Evolutionary conservation across 2,888 invertebrate species (phyloP), one percentile per base, ranked within the genome.

Genomic region (Melitaea athalia): DNA sequence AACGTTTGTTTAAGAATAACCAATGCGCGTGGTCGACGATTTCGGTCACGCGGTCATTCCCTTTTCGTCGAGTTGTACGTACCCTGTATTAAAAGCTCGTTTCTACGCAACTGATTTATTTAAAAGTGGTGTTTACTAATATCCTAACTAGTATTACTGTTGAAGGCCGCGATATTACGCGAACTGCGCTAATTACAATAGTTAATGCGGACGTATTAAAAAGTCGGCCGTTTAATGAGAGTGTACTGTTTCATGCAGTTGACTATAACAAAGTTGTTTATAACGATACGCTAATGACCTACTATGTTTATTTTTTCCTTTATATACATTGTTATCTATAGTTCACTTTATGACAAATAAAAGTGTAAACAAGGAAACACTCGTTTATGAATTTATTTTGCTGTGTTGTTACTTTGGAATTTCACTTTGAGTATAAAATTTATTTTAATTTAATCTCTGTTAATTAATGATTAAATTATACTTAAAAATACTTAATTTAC

Each of bases 151-250:
- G 12, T 60, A 38, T 75, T 76, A 55, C 64, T 67, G 67, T 63
- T 76, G 85, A 85, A 89, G 88, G 89, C 71, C 85, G 77, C 76
- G 76, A 76, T 78, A 81, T 83, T 87, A 85, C 78, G 78, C 75
- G 80, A 81, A 80, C 78, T 75, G 77, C 78, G 80, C 77, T 88
- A 88, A 89, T 89, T 86, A 81, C 72, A 71, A 77, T 80, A 79
- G 85, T 83, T 88, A 88, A 89, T 88, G 81, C 88, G 88, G 88
- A 89, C 81, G 84, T 85, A 83, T 82, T 85, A 82, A 82, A 84
- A 80, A 76, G 70, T 65, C 71, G 67, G 75, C 69, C 74, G 75
- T 75, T 75, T 76, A 81, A 79, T 77, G 72, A 69, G 75, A 70
- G 80, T 79, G 74, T 78, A 76, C 74, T 71, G 72, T 82, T 81